Evolutionary conservation across 2,113 vertebrate genomes (phyloP).

Genomic region (Cyphomyrus discorhynchus): DNA sequence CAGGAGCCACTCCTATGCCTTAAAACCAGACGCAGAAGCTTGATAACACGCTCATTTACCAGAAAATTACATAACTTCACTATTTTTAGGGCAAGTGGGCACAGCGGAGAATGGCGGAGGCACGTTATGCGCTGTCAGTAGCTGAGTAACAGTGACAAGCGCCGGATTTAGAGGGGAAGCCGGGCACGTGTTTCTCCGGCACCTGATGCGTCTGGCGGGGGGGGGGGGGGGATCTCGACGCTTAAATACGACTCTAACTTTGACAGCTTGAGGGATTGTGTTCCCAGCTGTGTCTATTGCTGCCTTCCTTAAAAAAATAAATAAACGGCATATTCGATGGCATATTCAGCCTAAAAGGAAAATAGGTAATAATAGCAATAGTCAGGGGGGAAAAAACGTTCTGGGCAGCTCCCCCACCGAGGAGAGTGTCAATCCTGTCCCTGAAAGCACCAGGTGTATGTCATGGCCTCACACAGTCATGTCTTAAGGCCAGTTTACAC

Average conservation of each 20-base stretch:
- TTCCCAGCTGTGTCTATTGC: neutral
- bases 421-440: neutral
- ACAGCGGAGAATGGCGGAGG: neutral
- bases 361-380: neutral
- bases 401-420: neutral
- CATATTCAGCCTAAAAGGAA: neutral
- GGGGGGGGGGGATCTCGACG: neutral
- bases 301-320: neutral
- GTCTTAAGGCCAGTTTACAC: neutral
- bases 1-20: neutral
- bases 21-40: neutral
- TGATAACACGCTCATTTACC: neutral
- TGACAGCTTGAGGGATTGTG: neutral
- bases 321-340: neutral
- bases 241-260: neutral
- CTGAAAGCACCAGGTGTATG: neutral
- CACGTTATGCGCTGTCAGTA: neutral
- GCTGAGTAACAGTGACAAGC: neutral
- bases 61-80: neutral
- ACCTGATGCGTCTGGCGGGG: neutral
- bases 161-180: neutral
- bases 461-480: neutral
- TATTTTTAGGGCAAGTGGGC: neutral
- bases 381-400: neutral
- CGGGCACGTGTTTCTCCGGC: neutral